Conservation (phyloP, 2,888 invertebrate genomes). For the Xestia xanthographa region DNA sequence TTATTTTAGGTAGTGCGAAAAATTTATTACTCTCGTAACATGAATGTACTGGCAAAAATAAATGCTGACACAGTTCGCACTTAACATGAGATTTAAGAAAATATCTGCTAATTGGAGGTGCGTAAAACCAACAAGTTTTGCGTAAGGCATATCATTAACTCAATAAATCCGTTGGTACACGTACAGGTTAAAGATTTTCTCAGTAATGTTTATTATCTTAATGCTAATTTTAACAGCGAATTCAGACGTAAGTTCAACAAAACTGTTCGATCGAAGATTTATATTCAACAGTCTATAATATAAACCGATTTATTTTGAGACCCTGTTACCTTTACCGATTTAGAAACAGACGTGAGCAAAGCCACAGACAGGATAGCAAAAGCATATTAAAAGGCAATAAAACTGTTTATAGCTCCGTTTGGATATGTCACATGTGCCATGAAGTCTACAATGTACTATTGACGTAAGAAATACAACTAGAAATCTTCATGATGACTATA, state of each 20-base stretch:
- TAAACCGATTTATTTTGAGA: conserved; percentile 47
- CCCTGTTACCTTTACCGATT: conserved; percentile 41
- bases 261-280: conserved; percentile 39
- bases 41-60: conserved; percentile 40
- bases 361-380: conserved; percentile 3
- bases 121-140: conserved; percentile 24
- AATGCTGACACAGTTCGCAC: conserved; percentile 13
- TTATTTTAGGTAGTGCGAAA: conserved; percentile 26
- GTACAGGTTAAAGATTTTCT: conserved; percentile 45
- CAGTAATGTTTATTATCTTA: conserved; percentile 37
- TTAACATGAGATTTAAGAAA: conserved; percentile 24
- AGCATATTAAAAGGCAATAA: conserved; percentile 26
- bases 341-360: conserved; percentile 43
- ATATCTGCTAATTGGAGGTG: conserved; percentile 37
- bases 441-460: conserved; percentile 43
- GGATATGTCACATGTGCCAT: conserved; percentile 27
- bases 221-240: conserved; percentile 41
- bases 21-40: conserved; percentile 28
- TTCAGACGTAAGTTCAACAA: conserved; percentile 31
- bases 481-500: conserved; percentile 16
- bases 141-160: conserved; percentile 26
- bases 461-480: conserved; percentile 18
- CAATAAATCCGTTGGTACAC: conserved; percentile 44
- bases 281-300: conserved; percentile 41
- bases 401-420: conserved; percentile 13